Percentiles rank a stretch among this genome's conserved stretches.
phyloP scores from a whole-genome alignment of 2,113 vertebrate species.

The Ovis aries region DNA sequence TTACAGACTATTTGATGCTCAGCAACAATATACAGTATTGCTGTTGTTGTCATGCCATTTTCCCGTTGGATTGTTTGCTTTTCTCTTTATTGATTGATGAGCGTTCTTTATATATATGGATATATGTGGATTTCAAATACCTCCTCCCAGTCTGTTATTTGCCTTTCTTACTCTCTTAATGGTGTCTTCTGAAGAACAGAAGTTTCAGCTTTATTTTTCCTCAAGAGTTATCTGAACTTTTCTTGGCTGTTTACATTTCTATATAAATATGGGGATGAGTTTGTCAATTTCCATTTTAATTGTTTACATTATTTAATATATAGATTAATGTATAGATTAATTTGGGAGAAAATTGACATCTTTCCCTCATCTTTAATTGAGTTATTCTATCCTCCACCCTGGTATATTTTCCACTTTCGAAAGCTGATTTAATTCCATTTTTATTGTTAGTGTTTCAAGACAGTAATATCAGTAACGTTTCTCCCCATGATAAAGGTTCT shows the following conservation, averaged over 20 bases:
- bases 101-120: not conserved
- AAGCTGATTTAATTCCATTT: not conserved
- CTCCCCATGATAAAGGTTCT: not conserved
- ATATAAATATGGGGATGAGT: not conserved
- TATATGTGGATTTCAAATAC: not conserved
- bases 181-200: not conserved
- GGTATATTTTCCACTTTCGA: not conserved
- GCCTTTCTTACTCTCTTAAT: not conserved
- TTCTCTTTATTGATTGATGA: not conserved
- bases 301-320: too few relatives aligned
- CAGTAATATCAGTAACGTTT: not conserved
- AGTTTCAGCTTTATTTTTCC: not conserved
- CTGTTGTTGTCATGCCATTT: not conserved
- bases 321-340: not conserved
- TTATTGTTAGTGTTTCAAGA: not conserved
- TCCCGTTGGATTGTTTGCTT: not conserved
- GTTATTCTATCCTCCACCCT: not conserved
- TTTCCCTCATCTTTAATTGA: not conserved
- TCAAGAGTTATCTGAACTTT: not conserved
- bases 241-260: not conserved
- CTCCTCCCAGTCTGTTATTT: not conserved
- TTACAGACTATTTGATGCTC: not conserved
- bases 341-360: not conserved
- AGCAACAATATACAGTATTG: accelerated
- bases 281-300: not conserved